A percentile compares a stretch with the other conserved stretches of the same genome.
Evolutionary conservation across 2,888 invertebrate genomes (phyloP).

Genomic region (Notocelia uddmanniana): DNA sequence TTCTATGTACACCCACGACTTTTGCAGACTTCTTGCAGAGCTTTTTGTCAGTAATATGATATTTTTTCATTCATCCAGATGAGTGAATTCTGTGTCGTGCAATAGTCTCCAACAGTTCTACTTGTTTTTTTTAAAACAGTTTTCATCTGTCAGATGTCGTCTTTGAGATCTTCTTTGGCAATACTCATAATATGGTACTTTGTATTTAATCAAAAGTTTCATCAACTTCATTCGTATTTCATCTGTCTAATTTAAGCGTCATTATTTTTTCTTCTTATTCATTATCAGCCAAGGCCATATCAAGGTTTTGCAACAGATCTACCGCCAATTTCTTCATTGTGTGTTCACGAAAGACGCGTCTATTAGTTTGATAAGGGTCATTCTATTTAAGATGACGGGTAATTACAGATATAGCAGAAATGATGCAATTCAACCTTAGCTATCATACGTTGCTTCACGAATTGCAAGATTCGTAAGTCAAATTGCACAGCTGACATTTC

Average conservation of each 20-base stretch:
- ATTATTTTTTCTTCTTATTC: constrained; percentile 15
- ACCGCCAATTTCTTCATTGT: constrained; percentile 30
- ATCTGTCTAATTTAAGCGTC: constrained; percentile 25
- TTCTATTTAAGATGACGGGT: constrained; percentile 26
- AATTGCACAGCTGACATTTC: constrained; percentile 44
- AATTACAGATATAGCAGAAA: constrained; percentile 30
- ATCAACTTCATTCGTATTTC: constrained; percentile 16
- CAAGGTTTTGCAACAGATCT: constrained; percentile 27
- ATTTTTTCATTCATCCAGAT: background rate
- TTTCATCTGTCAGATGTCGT: no score
- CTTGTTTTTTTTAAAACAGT: background rate
- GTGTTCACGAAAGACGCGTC: constrained; percentile 29
- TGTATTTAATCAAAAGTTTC: background rate
- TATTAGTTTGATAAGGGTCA: constrained; percentile 36
- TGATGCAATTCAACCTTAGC: constrained; percentile 29
- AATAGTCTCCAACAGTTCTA: background rate
- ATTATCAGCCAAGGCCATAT: constrained; percentile 14
- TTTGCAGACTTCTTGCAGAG: background rate
- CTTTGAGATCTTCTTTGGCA: background rate
- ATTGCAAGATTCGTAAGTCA: constrained; percentile 31
- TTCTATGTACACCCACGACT: background rate
- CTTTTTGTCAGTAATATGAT: constrained; percentile 10
- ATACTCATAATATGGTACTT: background rate
- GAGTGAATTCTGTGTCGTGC: background rate
- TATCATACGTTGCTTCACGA: constrained; percentile 37